phyloP scores from a whole-genome alignment of 2,797 vertebrate species.

The Peromyscus melanophrys region DNA sequence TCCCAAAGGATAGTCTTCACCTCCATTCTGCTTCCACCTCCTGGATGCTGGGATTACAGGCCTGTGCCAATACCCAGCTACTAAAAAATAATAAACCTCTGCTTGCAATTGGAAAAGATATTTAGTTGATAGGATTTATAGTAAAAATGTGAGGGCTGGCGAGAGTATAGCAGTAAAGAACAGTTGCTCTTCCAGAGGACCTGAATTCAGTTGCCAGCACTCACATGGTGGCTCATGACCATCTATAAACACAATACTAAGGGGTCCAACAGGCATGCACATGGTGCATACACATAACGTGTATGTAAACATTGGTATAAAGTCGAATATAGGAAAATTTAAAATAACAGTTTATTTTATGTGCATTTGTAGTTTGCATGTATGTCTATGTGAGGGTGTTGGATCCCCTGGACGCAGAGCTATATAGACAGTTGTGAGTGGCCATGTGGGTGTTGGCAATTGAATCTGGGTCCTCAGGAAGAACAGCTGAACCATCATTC shows the following conservation, averaged over 20 bases:
- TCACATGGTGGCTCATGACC: neutral
- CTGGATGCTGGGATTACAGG: neutral
- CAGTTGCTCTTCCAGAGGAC: neutral
- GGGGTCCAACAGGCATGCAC: neutral
- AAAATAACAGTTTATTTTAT: neutral
- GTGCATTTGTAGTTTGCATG: neutral
- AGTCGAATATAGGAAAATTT: neutral
- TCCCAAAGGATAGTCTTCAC: neutral
- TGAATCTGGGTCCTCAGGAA: neutral
- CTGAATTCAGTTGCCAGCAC: neutral
- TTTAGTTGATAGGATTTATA: neutral
- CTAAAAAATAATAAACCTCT: neutral
- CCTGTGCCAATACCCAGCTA: neutral
- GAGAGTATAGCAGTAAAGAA: neutral
- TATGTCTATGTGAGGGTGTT: neutral
- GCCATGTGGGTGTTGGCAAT: neutral
- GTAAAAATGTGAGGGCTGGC: neutral
- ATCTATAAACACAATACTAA: neutral
- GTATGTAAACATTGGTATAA: neutral
- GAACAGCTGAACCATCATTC: neutral
- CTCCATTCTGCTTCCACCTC: neutral
- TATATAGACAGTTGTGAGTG: neutral
- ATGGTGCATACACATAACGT: neutral
- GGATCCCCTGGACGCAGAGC: neutral
- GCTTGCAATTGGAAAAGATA: neutral